These are phyloP conservation scores for Leptinotarsa texana DNA, from an alignment of 1,140 invertebrate genomes.

Conservation along the genomic window DNA sequence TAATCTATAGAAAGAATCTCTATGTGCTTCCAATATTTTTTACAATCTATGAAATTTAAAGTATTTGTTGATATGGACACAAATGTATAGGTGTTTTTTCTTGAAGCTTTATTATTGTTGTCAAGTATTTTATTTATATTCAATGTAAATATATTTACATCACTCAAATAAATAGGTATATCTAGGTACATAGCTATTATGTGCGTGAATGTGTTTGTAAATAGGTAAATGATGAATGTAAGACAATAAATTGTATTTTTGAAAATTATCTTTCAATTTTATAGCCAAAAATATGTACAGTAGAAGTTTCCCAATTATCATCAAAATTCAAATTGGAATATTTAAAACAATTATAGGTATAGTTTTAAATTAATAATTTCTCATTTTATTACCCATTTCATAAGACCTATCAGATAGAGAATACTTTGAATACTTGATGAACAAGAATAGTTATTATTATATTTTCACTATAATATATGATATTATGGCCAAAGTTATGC, in stretches of 20 bases:
- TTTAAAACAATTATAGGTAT: too few relatives aligned
- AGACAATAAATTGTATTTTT: not conserved
- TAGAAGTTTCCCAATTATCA: too few relatives aligned
- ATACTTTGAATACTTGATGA: too few relatives aligned
- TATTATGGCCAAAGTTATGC: too few relatives aligned
- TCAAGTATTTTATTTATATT: conserved; percentile 24
- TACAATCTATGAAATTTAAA: not conserved
- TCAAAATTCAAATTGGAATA: too few relatives aligned
- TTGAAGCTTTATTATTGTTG: conserved; percentile 27
- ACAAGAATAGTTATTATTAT: too few relatives aligned
- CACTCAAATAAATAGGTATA: conserved; percentile 13
- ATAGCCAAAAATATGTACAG: too few relatives aligned
- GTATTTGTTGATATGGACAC: conserved; percentile 10
- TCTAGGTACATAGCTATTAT: conserved; percentile 15
- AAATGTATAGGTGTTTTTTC: conserved; percentile 26
- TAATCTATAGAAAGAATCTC: not conserved
- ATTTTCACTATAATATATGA: too few relatives aligned
- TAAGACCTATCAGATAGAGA: too few relatives aligned
- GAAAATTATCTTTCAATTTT: too few relatives aligned
- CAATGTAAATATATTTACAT: conserved; percentile 29
- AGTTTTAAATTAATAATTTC: too few relatives aligned
- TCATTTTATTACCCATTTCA: too few relatives aligned
- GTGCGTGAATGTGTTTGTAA: conserved; percentile 24
- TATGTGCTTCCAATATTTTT: conserved; percentile 12
- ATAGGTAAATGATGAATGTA: conserved; percentile 22